Evolutionary conservation across 2,888 invertebrate genomes (phyloP).

Genomic region (Caenorhabditis angaria): DNA sequence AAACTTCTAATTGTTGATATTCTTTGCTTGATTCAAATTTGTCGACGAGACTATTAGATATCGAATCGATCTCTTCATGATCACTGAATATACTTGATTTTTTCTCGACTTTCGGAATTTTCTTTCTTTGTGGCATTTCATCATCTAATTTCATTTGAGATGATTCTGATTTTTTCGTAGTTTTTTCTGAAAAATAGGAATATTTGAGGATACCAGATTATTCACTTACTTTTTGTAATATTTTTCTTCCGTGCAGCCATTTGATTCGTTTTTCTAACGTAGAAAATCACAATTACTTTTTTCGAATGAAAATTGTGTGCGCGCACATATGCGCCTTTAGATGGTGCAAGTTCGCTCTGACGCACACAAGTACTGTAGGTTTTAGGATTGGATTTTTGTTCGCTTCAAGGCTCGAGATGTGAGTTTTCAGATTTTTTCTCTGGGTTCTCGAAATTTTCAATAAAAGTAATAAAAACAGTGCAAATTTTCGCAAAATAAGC

Average conservation of each 20-base stretch:
- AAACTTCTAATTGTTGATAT: constrained; percentile 9
- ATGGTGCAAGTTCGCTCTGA: neutral
- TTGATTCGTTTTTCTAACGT: no score
- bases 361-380: neutral
- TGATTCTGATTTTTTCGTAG: neutral
- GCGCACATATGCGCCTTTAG: no score
- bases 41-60: neutral
- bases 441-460: neutral
- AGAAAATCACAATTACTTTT: no score
- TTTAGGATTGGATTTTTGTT: neutral
- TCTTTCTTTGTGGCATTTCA: neutral
- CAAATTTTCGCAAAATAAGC: neutral
- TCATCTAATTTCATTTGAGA: neutral
- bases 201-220: neutral
- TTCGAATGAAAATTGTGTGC: neutral
- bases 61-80: neutral
- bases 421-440: neutral
- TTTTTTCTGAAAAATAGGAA: neutral
- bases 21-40: neutral
- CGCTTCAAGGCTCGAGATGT: neutral
- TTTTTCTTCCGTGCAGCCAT: no score
- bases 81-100: neutral
- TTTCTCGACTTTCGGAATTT: neutral
- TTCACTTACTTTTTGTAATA: no score
- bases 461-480: neutral